Evolutionary conservation across 2,888 invertebrate species (phyloP).

Genomic region (Heliconius sara): DNA sequence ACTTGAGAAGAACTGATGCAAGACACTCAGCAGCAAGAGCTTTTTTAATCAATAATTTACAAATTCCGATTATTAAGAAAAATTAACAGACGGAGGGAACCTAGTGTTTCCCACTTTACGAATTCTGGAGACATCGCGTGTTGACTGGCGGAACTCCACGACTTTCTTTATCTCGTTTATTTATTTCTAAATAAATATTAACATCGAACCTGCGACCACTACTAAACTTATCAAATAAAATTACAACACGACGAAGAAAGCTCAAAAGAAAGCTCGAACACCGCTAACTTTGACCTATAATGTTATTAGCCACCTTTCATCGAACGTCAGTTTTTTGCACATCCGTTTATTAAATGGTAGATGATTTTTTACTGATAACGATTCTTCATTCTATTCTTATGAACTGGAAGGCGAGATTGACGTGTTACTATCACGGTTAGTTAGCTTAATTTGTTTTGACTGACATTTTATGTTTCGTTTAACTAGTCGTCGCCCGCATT

Average conservation of each 20-base stretch:
- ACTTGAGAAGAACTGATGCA: too few relatives aligned
- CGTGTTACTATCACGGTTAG: conserved; percentile 23
- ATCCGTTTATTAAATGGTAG: conserved; percentile 39
- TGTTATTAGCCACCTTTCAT: conserved; percentile 49
- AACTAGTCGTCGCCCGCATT: background rate
- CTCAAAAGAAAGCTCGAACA: background rate
- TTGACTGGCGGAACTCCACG: too few relatives aligned
- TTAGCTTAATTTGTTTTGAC: conserved; percentile 37
- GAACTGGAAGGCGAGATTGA: conserved; percentile 33
- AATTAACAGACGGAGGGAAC: too few relatives aligned
- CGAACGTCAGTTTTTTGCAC: conserved; percentile 48
- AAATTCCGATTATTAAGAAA: too few relatives aligned
- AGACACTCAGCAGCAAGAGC: too few relatives aligned
- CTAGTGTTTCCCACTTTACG: too few relatives aligned
- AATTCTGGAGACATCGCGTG: too few relatives aligned
- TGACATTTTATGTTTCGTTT: background rate
- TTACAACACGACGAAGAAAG: background rate
- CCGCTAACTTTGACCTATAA: conserved; percentile 48
- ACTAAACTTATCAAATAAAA: background rate
- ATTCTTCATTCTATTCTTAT: conserved; percentile 13
- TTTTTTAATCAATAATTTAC: too few relatives aligned
- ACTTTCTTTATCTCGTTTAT: too few relatives aligned
- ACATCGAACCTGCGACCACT: background rate
- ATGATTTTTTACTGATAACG: conserved; percentile 28
- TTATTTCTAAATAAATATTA: background rate